A percentile compares a stretch with the other conserved stretches of the same genome.
Conservation (phyloP, 2,888 invertebrate species). For the Deroplatys truncata region DNA sequence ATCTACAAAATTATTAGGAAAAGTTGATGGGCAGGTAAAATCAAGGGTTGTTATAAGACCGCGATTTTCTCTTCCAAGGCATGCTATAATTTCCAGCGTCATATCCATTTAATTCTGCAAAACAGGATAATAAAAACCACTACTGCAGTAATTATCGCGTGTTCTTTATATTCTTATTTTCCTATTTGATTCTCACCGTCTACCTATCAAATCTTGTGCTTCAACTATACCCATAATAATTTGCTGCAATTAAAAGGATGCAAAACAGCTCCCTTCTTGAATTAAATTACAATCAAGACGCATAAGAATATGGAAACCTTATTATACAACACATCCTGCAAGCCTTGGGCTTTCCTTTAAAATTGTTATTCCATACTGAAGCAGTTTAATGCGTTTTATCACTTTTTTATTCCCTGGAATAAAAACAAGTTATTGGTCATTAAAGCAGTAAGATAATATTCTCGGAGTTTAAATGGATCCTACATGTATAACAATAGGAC, state of each 20-base stretch:
- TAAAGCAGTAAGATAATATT: not conserved
- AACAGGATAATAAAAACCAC: not conserved
- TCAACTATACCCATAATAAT: not conserved
- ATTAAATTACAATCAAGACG: conserved; percentile 8
- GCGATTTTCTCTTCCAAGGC: no score
- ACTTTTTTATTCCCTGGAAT: not conserved
- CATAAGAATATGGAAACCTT: not conserved
- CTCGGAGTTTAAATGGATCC: not conserved
- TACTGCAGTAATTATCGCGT: no score
- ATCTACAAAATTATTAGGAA: no score
- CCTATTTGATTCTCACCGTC: not conserved
- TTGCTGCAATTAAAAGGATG: conserved; percentile 6
- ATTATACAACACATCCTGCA: not conserved
- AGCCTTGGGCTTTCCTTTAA: not conserved
- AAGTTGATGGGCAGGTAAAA: no score
- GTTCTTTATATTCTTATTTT: not conserved
- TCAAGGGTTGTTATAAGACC: no score
- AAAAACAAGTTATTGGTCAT: not conserved
- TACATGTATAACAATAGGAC: not conserved
- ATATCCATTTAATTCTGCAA: not conserved
- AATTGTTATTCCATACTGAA: not conserved
- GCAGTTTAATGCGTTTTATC: not conserved
- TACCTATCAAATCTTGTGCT: not conserved
- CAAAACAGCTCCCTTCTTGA: not conserved
- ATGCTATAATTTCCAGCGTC: no score